Percentiles rank a stretch among this genome's conserved stretches.
These are phyloP conservation scores for Pemphigus obesinymphae DNA, from an alignment of 1,140 invertebrate species.

Conservation along the genomic window DNA sequence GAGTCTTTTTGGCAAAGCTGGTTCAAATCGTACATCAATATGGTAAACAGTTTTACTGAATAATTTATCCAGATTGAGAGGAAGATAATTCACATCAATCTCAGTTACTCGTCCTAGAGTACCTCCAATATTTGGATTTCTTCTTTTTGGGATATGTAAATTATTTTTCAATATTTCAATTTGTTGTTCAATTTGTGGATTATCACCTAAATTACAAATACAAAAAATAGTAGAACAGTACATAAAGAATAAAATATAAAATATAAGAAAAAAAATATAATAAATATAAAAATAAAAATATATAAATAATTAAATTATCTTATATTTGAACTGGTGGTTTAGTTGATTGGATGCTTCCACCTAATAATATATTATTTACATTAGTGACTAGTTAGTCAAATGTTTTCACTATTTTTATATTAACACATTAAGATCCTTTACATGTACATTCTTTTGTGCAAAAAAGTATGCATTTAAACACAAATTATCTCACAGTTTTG, in stretches of 20 bases:
- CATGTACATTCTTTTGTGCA: too few relatives aligned
- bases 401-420: too few relatives aligned
- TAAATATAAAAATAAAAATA: too few relatives aligned
- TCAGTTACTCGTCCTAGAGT: constrained; percentile 51
- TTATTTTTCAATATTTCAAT: neutral
- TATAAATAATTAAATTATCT: too few relatives aligned
- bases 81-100: constrained; percentile 58
- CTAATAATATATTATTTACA: neutral
- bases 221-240: neutral
- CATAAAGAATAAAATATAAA: too few relatives aligned
- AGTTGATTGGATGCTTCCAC: neutral
- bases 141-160: neutral
- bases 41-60: constrained; percentile 51
- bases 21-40: constrained; percentile 56
- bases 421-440: too few relatives aligned
- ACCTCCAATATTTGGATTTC: constrained; percentile 47
- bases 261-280: too few relatives aligned
- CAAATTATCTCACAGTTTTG: too few relatives aligned
- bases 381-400: too few relatives aligned
- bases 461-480: too few relatives aligned
- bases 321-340: too few relatives aligned
- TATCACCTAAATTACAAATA: neutral
- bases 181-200: neutral
- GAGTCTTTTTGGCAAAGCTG: constrained; percentile 54
- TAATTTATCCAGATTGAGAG: constrained; percentile 54